These are phyloP conservation scores for Peromyscus aztecus DNA, from an alignment of 2,797 vertebrate species.

Conservation along the genomic window DNA sequence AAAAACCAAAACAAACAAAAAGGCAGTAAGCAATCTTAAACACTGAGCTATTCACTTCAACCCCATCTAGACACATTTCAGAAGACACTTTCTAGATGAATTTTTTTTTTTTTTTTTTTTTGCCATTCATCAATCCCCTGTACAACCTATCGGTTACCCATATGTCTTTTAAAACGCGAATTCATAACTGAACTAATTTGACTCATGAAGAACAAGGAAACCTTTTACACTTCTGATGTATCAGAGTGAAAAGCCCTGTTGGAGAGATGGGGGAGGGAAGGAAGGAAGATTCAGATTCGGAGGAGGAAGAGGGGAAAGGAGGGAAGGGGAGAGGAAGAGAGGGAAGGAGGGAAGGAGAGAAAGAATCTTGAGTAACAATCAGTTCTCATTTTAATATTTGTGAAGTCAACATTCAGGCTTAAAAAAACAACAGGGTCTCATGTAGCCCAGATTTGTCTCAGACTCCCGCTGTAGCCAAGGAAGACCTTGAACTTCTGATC, in stretches of 20 bases:
- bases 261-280: background rate
- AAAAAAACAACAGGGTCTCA: background rate
- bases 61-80: background rate
- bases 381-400: background rate
- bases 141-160: background rate
- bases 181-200: background rate
- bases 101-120: background rate
- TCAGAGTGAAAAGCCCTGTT: background rate
- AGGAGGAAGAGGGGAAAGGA: no score
- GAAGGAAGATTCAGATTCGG: background rate
- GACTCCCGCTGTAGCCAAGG: background rate
- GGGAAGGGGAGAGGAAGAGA: background rate
- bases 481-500: background rate
- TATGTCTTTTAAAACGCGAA: background rate
- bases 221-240: no score
- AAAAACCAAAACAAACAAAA: background rate
- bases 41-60: background rate
- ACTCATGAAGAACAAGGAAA: background rate
- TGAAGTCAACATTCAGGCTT: background rate
- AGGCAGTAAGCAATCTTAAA: background rate
- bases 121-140: background rate
- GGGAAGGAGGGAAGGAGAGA: background rate
- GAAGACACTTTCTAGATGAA: background rate
- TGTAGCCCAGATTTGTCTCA: background rate
- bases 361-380: background rate